Percentiles rank a stretch among this genome's conserved stretches.
phyloP scores from a whole-genome alignment of 2,797 vertebrate species.

The Gymnothorax reevesii region DNA sequence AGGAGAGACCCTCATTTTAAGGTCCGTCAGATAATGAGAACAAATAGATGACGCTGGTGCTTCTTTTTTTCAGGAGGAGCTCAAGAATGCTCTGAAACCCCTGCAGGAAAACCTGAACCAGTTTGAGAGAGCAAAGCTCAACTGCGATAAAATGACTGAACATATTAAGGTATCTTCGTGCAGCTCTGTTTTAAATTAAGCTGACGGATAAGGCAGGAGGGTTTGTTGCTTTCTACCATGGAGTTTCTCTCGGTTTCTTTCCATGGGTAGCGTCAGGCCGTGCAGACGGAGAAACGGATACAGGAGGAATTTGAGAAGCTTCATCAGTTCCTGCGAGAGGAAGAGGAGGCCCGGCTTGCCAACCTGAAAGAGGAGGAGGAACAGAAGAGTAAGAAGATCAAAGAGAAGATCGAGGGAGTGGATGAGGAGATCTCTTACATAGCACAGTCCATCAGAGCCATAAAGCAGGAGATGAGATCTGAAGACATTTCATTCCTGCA shows the following conservation, averaged over 20 bases:
- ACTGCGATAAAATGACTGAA: constrained; percentile 67
- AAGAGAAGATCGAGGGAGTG: constrained; percentile 64
- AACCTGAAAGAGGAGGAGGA: constrained; percentile 66
- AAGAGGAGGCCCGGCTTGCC: constrained; percentile 66
- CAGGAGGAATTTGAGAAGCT: constrained; percentile 71
- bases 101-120: constrained; percentile 72
- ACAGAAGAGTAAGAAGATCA: constrained; percentile 64
- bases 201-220: background rate
- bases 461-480: constrained; percentile 71
- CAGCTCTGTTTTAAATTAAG: background rate
- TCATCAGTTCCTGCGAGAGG: constrained; percentile 69
- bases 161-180: constrained; percentile 70
- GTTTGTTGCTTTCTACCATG: background rate
- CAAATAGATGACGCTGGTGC: constrained; percentile 4
- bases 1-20: background rate
- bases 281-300: constrained; percentile 71
- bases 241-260: constrained; percentile 5
- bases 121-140: constrained; percentile 62
- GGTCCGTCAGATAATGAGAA: background rate
- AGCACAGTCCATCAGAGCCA: constrained; percentile 64
- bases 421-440: constrained; percentile 63
- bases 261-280: constrained; percentile 65
- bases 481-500: constrained; percentile 70
- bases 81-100: constrained; percentile 69
- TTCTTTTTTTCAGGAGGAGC: constrained; percentile 69